Evolutionary conservation across 2,888 invertebrate species (phyloP), one percentile per base, ranked within the genome.

Genomic region (Plebejus argus): DNA sequence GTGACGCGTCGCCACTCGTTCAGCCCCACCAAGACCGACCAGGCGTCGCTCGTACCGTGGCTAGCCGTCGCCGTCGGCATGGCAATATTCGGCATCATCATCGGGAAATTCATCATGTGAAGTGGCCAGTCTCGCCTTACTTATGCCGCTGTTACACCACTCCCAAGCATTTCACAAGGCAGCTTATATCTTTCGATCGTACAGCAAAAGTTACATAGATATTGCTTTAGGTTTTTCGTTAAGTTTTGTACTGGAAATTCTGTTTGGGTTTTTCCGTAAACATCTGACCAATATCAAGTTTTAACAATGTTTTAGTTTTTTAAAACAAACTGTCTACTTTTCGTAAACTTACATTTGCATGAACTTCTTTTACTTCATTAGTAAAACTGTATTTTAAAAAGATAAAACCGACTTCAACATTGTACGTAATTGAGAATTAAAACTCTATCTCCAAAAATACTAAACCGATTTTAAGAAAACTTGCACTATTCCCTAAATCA

Each of bases 41-140:
- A 95, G 86, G 86, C 90, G 80, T 93, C 94, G 81, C 90, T 95
- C 82, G 95, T 95, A 93, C 95, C 96, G 81, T 96, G 95, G 93
- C 90, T 97, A 83, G 95, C 95, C 83, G 91, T 96, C 83, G 96
- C 96, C 82, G 88, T 97, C 84, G 95, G 95, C 85, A 95, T 96
- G 92, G 96, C 96, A 83, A 88, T 97, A 82, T 89, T 97, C 87
- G 97, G 97, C 88, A 95, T 97, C 87, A 94, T 97, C 89, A 94
- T 97, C 90, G 97, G 97, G 89, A 97, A 97, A 94, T 97, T 96
- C 94, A 92, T 97, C 92, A 96, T 97, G 95, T 97, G 96, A 97
- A 96, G 94, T 88, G 82, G 79, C 83, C 88, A 88, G 86, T 86
- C 86, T 86, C 86, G 86, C 84, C 87, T 86, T 88, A 85, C 87